Base-by-base conservation (phyloP, 2,797 vertebrate species). In the Sorex maritimensis region DNA sequence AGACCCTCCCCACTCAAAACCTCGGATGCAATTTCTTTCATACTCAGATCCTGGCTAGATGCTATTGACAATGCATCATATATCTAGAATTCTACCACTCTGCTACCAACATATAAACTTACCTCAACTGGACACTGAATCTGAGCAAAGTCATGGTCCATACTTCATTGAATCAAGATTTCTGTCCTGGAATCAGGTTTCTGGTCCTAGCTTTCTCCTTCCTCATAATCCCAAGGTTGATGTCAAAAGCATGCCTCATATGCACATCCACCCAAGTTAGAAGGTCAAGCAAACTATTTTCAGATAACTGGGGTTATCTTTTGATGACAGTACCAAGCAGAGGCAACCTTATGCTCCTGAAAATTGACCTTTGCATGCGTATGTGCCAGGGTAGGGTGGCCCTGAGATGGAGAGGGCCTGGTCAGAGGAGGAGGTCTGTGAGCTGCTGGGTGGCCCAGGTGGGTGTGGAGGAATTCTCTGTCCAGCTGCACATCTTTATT, bases 401-500 rank as follows among this genome's bases (percentile, higher is more conserved):
- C 79, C 83, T 78, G 86, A 92, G 88, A 81, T 94, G 46, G 61
- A 83, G 69, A 91, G 30, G 77, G 79, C n/a, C 91, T 80, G 77
- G 34, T 78, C 0, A 0, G 88, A 49, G 46, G 58, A 92, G 75
- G 73, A 85, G 85, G 77, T 55, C 86, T 83, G 44, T 68, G 80
- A 90, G 72, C 19, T 92, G 71, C 72, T 3, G 83, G 92, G 93
- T 94, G 90, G 93, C 88, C 93, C 87, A 96, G 95, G 96, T 96
- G 95, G 94, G 87, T 95, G 94, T 95, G 93, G 88, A 96, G 83
- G 88, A 93, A 95, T 95, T 96, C 96, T 97, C 97, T 97, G 91
- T 97, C 96, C 97, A 98, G 97, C 97, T 98, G 97, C 97, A 93
- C 96, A 98, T 97, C 96, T 97, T 97, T 97, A 97, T 98, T 98